phyloP scores from a whole-genome alignment of 2,797 vertebrate genomes.

The Botia kubotai region DNA sequence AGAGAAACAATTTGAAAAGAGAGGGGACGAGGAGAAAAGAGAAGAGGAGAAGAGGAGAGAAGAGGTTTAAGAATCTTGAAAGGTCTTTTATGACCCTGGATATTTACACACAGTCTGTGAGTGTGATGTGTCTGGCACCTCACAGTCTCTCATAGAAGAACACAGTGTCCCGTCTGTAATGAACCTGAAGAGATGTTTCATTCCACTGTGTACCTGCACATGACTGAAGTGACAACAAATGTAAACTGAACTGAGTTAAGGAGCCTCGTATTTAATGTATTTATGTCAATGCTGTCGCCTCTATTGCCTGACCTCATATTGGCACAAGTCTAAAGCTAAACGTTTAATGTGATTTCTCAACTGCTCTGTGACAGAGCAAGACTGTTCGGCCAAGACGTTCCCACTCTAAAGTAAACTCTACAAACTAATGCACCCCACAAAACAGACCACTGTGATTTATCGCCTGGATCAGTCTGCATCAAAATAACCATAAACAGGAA shows the following conservation, averaged over 20 bases:
- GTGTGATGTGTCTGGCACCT: not conserved
- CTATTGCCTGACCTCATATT: slow-evolving; percentile 27
- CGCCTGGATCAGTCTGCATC: no score
- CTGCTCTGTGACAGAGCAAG: not conserved
- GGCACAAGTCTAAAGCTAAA: slow-evolving; percentile 1
- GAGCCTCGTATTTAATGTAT: not conserved
- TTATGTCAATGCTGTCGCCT: not conserved
- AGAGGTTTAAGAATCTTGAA: not conserved
- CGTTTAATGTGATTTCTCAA: not conserved
- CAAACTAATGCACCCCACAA: not conserved
- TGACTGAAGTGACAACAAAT: not conserved
- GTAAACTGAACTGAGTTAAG: not conserved
- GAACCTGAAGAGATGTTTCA: not conserved
- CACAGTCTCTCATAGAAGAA: not conserved
- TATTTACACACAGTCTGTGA: slow-evolving; percentile 50
- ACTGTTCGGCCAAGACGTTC: not conserved
- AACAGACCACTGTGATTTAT: not conserved
- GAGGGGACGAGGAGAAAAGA: not conserved
- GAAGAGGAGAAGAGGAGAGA: not conserved
- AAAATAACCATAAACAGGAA: no score
- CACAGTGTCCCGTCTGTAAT: not conserved
- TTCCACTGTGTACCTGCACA: not conserved
- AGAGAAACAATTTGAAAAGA: no score
- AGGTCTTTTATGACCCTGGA: slow-evolving; percentile 62
- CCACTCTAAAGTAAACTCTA: not conserved